A percentile compares a stretch with the other conserved stretches of the same genome.
Conservation (phyloP, 1,140 invertebrate genomes). For the Choristoneura fumiferana region DNA sequence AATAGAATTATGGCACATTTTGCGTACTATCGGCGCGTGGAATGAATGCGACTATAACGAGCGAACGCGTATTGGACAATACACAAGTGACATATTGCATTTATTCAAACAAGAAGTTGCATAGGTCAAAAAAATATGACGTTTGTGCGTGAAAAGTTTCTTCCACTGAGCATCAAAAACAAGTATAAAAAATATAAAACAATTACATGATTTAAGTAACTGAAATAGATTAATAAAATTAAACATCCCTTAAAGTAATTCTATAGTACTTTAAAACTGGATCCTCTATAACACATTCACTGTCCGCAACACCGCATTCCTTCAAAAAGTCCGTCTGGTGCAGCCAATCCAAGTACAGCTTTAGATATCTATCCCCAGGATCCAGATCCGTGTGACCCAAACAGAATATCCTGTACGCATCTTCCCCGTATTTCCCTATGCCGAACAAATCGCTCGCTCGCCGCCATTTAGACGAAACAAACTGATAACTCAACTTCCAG, state of each 20-base stretch:
- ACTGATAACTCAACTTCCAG: conserved; percentile 78
- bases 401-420: conserved; percentile 79
- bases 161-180: no score
- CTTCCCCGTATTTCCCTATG: conserved; percentile 79
- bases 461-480: conserved; percentile 77
- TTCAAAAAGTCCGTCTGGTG: conserved; percentile 63
- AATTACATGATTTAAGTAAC: no score
- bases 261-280: conserved; percentile 69
- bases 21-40: no score
- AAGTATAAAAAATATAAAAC: no score
- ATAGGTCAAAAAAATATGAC: no score
- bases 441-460: conserved; percentile 77
- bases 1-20: no score
- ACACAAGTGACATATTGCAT: no score
- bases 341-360: conserved; percentile 78
- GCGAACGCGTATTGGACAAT: no score
- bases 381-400: conserved; percentile 77
- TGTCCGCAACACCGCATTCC: conserved; percentile 57
- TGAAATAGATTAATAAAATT: no score
- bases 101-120: no score
- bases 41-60: no score
- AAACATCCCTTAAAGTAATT: conserved; percentile 52
- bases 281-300: conserved; percentile 67
- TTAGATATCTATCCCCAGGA: conserved; percentile 77
- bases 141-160: no score